phyloP scores from a whole-genome alignment of 2,113 vertebrate species.

The Bubalus kerabau region DNA sequence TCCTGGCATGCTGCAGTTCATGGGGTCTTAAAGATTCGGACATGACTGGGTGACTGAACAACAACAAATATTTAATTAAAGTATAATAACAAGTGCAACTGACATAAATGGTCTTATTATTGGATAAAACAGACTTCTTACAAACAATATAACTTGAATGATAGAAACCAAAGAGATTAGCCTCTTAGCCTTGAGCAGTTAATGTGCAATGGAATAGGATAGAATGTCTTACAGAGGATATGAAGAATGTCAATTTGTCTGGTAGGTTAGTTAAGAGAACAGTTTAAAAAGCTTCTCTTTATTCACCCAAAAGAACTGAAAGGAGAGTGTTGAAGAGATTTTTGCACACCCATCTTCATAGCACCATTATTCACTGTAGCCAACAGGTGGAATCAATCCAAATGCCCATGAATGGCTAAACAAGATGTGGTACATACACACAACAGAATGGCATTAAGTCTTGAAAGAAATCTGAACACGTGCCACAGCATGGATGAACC shows the following conservation, averaged over 20 bases:
- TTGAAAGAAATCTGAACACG: neutral
- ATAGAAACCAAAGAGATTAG: neutral
- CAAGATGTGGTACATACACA: neutral
- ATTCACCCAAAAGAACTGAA: neutral
- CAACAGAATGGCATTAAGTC: neutral
- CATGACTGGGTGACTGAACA: neutral
- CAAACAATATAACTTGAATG: neutral
- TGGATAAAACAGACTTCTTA: neutral
- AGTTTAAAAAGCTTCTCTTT: neutral
- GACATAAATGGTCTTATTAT: neutral
- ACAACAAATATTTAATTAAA: neutral
- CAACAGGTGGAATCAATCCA: neutral
- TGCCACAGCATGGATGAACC: neutral
- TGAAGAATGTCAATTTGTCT: neutral
- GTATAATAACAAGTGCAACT: neutral
- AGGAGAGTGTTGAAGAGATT: neutral
- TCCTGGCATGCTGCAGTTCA: neutral
- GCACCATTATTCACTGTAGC: neutral
- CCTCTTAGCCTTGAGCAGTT: neutral
- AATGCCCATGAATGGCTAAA: neutral
- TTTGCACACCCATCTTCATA: neutral
- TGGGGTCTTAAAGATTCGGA: neutral
- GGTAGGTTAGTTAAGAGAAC: neutral
- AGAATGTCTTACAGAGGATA: neutral
- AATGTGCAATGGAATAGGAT: neutral